Percentiles rank a stretch among this genome's conserved stretches.
Conservation (phyloP, 2,113 vertebrate genomes). For the Plecotus auritus region DNA sequence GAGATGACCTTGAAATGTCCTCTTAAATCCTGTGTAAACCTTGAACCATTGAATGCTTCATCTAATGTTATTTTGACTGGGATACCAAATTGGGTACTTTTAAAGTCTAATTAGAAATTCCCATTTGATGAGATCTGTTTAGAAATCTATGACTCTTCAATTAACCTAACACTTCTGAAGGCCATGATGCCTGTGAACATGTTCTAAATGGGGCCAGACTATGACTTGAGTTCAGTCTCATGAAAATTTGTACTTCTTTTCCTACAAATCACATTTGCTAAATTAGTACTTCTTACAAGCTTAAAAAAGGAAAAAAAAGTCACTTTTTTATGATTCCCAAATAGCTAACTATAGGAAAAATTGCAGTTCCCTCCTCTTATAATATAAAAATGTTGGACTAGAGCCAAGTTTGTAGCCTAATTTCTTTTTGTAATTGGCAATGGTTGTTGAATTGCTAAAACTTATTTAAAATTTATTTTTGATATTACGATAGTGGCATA, state of each 20-base stretch:
- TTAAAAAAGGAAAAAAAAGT: not conserved
- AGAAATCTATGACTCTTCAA: not conserved
- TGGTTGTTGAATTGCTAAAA: not conserved
- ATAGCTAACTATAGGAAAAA: not conserved
- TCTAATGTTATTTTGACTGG: not conserved
- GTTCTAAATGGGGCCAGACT: not conserved
- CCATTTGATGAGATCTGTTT: slow-evolving; percentile 9
- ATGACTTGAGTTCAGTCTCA: not conserved
- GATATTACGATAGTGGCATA: no score
- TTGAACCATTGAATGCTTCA: not conserved
- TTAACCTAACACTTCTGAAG: slow-evolving; percentile 19
- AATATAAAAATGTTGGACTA: not conserved
- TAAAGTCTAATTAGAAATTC: not conserved
- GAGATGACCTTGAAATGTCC: not conserved
- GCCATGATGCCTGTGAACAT: not conserved
- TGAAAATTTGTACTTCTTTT: not conserved
- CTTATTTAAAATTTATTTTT: not conserved
- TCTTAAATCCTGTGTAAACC: slow-evolving; percentile 1
- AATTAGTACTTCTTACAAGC: not conserved
- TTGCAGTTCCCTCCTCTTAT: not conserved
- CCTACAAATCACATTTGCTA: not conserved
- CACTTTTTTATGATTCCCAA: not conserved
- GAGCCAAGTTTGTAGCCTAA: not conserved
- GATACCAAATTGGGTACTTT: not conserved
- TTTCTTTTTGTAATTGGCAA: not conserved